Percentiles rank a stretch among this genome's conserved stretches.
These are phyloP conservation scores for Eupithecia centaureata DNA, from an alignment of 2,888 invertebrate species.

Conservation along the genomic window DNA sequence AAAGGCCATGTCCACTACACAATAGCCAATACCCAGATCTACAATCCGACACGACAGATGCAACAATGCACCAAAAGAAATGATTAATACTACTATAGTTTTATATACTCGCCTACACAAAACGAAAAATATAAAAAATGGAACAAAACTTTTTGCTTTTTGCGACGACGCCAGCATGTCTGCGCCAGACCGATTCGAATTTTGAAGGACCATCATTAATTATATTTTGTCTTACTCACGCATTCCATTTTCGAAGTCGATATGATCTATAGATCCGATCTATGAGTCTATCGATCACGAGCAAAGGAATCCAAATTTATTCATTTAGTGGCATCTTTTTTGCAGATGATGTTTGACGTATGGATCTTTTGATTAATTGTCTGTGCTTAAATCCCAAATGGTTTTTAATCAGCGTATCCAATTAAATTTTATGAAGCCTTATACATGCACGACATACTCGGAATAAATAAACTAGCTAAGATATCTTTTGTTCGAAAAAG, in stretches of 20 bases:
- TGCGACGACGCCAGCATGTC: slow-evolving; percentile 82
- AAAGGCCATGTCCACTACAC: slow-evolving; percentile 66
- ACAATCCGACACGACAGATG: slow-evolving; percentile 76
- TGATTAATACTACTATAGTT: slow-evolving; percentile 79
- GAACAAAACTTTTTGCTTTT: slow-evolving; percentile 77
- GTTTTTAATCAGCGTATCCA: slow-evolving; percentile 62
- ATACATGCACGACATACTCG: not conserved
- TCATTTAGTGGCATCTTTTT: slow-evolving; percentile 80
- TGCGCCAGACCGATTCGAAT: slow-evolving; percentile 81
- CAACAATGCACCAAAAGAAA: slow-evolving; percentile 70
- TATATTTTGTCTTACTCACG: slow-evolving; percentile 84
- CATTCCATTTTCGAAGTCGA: slow-evolving; percentile 81
- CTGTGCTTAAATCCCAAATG: slow-evolving; percentile 59
- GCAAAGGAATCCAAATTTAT: slow-evolving; percentile 80
- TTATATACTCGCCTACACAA: slow-evolving; percentile 66
- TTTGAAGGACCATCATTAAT: slow-evolving; percentile 81
- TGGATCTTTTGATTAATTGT: slow-evolving; percentile 62
- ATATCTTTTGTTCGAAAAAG: too few relatives aligned
- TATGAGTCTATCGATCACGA: slow-evolving; percentile 82
- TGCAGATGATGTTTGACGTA: slow-evolving; percentile 75
- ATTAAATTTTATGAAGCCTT: slow-evolving; percentile 42
- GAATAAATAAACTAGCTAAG: not conserved
- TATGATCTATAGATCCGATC: slow-evolving; percentile 84
- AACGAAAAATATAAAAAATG: slow-evolving; percentile 65
- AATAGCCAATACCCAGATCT: slow-evolving; percentile 65